Evolutionary conservation across 2,888 invertebrate genomes (phyloP).

Genomic region (Hoplodrina ambigua): DNA sequence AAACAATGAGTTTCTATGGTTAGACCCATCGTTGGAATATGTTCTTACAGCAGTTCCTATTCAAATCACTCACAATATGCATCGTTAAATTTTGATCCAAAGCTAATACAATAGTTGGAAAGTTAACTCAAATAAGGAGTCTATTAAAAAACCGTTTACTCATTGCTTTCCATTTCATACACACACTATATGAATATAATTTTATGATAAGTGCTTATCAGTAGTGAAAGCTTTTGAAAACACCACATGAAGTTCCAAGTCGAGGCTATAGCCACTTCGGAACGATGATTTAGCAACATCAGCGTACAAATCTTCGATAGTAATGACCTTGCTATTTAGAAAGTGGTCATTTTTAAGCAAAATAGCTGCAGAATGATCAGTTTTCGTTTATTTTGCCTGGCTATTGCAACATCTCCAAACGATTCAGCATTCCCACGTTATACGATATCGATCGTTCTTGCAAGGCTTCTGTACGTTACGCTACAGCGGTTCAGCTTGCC

Average conservation of each 20-base stretch:
- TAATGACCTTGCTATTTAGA: slow-evolving; percentile 69
- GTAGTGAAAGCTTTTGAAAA: slow-evolving; percentile 67
- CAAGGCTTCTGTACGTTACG: slow-evolving; percentile 83
- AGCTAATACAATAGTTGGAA: slow-evolving; percentile 39
- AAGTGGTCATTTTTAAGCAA: slow-evolving; percentile 61
- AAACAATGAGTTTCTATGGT: slow-evolving; percentile 37
- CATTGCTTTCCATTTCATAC: slow-evolving; percentile 64
- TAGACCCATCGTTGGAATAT: slow-evolving; percentile 38
- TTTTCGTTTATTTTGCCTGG: slow-evolving; percentile 43
- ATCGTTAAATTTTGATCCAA: slow-evolving; percentile 19
- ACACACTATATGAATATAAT: slow-evolving; percentile 38
- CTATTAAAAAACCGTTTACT: slow-evolving; percentile 55
- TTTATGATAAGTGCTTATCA: slow-evolving; percentile 47
- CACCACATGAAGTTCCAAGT: slow-evolving; percentile 50
- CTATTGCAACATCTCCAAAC: slow-evolving; percentile 62
- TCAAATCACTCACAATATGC: slow-evolving; percentile 24
- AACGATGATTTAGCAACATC: slow-evolving; percentile 71
- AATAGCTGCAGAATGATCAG: slow-evolving; percentile 40
- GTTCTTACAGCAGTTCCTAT: slow-evolving; percentile 12
- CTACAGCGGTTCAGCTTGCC: slow-evolving; percentile 73
- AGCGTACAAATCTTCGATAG: slow-evolving; percentile 55
- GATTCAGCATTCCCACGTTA: slow-evolving; percentile 76
- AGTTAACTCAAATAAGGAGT: slow-evolving; percentile 36
- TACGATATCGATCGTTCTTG: slow-evolving; percentile 84
- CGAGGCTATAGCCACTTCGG: slow-evolving; percentile 62